A percentile compares a stretch with the other conserved stretches of the same genome.
These are phyloP conservation scores for Temnothorax rugatulus DNA, from an alignment of 2,888 invertebrate species.

Conservation along the genomic window DNA sequence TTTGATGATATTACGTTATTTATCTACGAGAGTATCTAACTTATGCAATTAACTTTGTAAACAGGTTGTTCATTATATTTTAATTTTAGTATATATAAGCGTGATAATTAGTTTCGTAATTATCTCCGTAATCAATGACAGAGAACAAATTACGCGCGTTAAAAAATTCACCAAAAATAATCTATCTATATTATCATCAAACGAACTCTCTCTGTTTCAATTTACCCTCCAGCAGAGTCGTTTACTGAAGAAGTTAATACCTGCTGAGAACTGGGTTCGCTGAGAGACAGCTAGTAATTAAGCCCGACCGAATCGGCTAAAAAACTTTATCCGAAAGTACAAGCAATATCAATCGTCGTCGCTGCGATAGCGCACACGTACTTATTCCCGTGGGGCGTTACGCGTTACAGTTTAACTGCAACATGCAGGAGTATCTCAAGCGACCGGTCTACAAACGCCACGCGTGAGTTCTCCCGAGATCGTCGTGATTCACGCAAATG, in stretches of 20 bases:
- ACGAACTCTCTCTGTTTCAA: not conserved
- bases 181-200: not conserved
- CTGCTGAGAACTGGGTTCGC: not conserved
- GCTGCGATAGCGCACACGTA: not conserved
- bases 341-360: not conserved
- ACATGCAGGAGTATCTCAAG: constrained; percentile 17
- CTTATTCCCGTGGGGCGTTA: constrained; percentile 16
- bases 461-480: constrained; percentile 51
- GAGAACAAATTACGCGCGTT: not conserved
- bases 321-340: constrained; percentile 31
- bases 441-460: constrained; percentile 34
- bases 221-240: not conserved
- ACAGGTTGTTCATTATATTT: constrained; percentile 37
- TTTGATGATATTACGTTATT: constrained; percentile 26
- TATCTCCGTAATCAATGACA: constrained; percentile 5
- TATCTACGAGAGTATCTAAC: constrained; percentile 20
- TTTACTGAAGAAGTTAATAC: not conserved
- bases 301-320: not conserved
- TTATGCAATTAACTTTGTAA: constrained; percentile 46
- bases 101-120: constrained; percentile 37
- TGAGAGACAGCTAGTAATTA: constrained; percentile 11
- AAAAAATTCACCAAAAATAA: not conserved
- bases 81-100: constrained; percentile 11
- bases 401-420: constrained; percentile 1
- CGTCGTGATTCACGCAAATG: constrained; percentile 38